phyloP scores from a whole-genome alignment of 2,888 invertebrate species.

The Kuschelorhynchus macadamiae region DNA sequence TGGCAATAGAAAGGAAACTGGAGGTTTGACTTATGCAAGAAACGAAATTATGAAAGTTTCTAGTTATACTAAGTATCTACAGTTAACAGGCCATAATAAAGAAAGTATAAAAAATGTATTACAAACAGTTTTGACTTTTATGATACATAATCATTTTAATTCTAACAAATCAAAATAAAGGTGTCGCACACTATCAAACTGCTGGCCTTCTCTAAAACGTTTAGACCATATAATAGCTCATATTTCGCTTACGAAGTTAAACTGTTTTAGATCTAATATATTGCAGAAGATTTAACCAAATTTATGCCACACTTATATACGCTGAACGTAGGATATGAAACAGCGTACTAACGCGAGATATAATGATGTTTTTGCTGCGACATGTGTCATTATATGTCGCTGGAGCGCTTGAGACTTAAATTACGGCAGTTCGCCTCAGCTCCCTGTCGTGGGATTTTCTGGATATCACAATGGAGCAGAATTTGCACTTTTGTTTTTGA shows the following conservation, averaged over 20 bases:
- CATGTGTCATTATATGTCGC: slow-evolving; percentile 42
- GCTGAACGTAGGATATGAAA: slow-evolving; percentile 30
- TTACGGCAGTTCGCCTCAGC: slow-evolving; percentile 18
- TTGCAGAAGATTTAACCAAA: slow-evolving; percentile 37
- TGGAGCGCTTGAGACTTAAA: slow-evolving; percentile 33
- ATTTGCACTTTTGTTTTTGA: slow-evolving; percentile 52
- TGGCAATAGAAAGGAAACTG: too few species aligned
- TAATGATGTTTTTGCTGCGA: slow-evolving; percentile 43
- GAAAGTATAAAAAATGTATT: too few species aligned
- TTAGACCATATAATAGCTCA: slow-evolving; percentile 16
- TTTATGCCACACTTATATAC: slow-evolving; percentile 40
- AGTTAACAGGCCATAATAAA: too few species aligned
- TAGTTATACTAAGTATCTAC: too few species aligned
- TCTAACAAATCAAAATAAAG: too few species aligned
- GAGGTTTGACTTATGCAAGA: too few species aligned
- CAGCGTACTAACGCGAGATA: slow-evolving; percentile 25
- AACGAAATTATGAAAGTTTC: too few species aligned
- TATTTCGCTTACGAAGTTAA: slow-evolving; percentile 28
- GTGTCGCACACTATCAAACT: neutral
- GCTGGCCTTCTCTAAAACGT: neutral
- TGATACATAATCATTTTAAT: too few species aligned
- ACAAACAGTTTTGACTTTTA: too few species aligned
- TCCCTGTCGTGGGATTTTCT: slow-evolving; percentile 18
- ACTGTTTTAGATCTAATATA: slow-evolving; percentile 36
- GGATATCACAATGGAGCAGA: slow-evolving; percentile 24